Percentiles rank a stretch among this genome's conserved stretches.
Evolutionary conservation across 2,888 invertebrate species (phyloP).

Genomic region (Esperia sulphurella): DNA sequence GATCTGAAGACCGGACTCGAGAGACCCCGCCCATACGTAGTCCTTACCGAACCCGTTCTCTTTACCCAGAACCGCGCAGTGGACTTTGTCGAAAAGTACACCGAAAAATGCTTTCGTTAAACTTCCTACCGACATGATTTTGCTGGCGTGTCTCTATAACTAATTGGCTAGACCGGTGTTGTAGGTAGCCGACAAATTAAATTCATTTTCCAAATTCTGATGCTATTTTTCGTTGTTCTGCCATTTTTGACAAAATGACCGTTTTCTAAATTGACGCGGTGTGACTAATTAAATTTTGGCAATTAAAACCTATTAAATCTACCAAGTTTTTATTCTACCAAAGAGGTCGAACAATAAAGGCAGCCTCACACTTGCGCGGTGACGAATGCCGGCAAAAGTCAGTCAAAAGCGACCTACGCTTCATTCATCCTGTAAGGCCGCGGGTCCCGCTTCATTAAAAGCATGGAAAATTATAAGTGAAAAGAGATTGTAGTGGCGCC

Average conservation of each 20-base stretch:
- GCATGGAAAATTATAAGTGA: too few relatives aligned
- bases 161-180: not conserved
- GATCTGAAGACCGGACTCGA: conserved; percentile 62
- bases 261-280: conserved; percentile 25
- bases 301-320: too few relatives aligned
- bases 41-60: conserved; percentile 67
- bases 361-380: too few relatives aligned
- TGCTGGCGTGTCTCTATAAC: conserved; percentile 6
- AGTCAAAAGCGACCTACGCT: too few relatives aligned
- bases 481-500: too few relatives aligned
- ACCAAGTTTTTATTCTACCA: too few relatives aligned
- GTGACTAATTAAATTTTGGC: not conserved
- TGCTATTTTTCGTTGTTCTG: conserved; percentile 22
- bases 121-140: conserved; percentile 48
- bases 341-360: too few relatives aligned
- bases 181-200: not conserved
- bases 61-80: conserved; percentile 39
- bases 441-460: too few relatives aligned
- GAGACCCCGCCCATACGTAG: conserved; percentile 68
- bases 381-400: too few relatives aligned
- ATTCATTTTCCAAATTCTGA: conserved; percentile 10
- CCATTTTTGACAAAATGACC: conserved; percentile 38
- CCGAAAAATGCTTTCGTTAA: conserved; percentile 48
- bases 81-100: conserved; percentile 41
- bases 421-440: too few relatives aligned